Base-by-base conservation (phyloP, 2,888 invertebrate species). In the Dynastes hyllus region DNA sequence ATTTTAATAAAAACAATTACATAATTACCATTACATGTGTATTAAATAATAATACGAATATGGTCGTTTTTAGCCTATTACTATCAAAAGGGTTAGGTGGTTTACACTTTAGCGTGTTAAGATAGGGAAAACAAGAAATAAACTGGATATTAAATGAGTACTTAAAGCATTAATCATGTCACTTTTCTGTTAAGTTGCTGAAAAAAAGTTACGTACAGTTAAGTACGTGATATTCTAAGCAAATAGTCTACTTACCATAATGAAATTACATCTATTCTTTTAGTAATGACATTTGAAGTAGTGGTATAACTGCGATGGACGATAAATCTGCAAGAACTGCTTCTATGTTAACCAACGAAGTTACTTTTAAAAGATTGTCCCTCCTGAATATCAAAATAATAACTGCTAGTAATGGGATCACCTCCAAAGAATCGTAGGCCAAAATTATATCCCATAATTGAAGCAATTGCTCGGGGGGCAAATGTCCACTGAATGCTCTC, bases 401-500 rank as follows among this genome's bases (percentile, higher is more conserved):
- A 55, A 96, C 93, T 0, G 97, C 96, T 77, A 97, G 91, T n/a
- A 97, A 89, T 0, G 98, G 93, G 77, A 98, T 91, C 53, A 98
- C 94, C 89, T 98, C 97, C 79, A 98, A 89, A 6, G 97, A 96
- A 88, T 98, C 97, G 88, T 97, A 97, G 2, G 97, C 98, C 11
- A 98, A 91, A 77, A 97, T 92, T 84, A 97, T 91, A 88, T 98
- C 98, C 98, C 98, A 98, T 13, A 98, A 90, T 61, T 96, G 93
- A 2, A 98, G 90, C 0, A 98, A 91, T 88, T 98, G 98, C 86
- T 97, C 97, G 0, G 97, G 97, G 0, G 97, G 95, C 69, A 98
- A 90, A 86, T 97, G 97, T 0, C 98, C 98, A 85, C 98, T 97
- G 88, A 98, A 98, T 1, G 96, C 98, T 81, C 98, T 91, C 94